Base-by-base conservation (phyloP, 2,113 vertebrate species). In the Rhea pennata region DNA sequence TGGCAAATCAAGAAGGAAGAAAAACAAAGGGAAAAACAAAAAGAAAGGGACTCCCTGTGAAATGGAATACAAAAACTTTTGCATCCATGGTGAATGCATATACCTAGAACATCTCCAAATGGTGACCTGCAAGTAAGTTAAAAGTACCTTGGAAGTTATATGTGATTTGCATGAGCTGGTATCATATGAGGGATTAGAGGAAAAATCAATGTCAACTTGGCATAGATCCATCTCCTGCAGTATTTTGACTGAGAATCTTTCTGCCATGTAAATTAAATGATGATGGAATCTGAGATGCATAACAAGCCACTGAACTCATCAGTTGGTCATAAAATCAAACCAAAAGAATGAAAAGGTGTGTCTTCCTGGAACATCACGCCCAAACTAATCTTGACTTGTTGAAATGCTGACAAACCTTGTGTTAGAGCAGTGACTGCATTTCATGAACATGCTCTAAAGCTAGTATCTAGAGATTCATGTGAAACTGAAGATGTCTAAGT, bases 71-170 rank as follows among this genome's bases (percentile, higher is more conserved):
- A 97, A 98, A 93, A 98, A 98, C 56, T 98, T 98, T 79, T 98
- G 98, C 89, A 98, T 98, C 93, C 98, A 98, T 33, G 98, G 98
- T 22, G 97, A 98, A 96, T 98, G 98, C 29, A 23, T 91, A 94
- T 98, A 98, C 75, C 75, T 95, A 46, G 93, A 98, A 71, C 70
- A 96, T 44, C 61, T 98, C 51, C 58, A 96, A 75, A 73, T 10
- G 88, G 97, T 97, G 56, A 96, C 97, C 16, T 98, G 98, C 98
- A 97, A 81, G 98, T 98, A 97, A 98, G 98, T 98, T 82, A 9
- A 40, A 51, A 33, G 58, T 92, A n/a, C 72, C 9, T 71, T 62
- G 24, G 10, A 31, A 79, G n/a, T 48, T 67, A 48, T 29, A 7
- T 67, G 75, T 56, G 75, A 31, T n/a, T 85, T 54, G 62, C 5